Evolutionary conservation across 2,888 invertebrate species (phyloP), one percentile per base, ranked within the genome.

Genomic region (Podotricha telesiphe): DNA sequence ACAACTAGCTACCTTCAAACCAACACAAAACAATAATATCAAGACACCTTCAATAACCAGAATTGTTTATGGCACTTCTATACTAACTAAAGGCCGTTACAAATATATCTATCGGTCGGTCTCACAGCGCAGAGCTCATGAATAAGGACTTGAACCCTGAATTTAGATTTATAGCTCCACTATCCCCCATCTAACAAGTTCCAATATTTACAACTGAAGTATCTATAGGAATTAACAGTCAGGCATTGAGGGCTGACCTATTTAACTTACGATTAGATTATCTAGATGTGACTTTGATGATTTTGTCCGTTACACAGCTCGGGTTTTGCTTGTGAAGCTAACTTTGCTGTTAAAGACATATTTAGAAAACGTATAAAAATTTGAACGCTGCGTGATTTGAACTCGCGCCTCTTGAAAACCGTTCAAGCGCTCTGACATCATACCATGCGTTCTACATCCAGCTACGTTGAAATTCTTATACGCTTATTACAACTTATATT

Each of bases 161-260:
- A 59, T 59, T 59, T 59, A 59, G 59, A 50, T 66, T 48, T 58
- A 59, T 58, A 66, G 40, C 40, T 6, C 20, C 40, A 28, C 58
- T 66, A 37, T 48, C 53, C 56, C 42, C 19, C 17, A 53, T 47
- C 42, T 47, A 53, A 69, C 59, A 55, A 61, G 65, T 53, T 61
- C 61, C 68, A 69, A 70, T 72, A 74, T 73, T 72, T 73, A 72
- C 72, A 70, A 67, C 68, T 47, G 40, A 73, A 71, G 78, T 80
- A 79, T 79, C 76, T 76, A 80, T 77, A 76, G 73, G 73, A 77
- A 77, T 77, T 78, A 80, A 78, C 76, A 77, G 77, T 71, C 76
- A 71, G 68, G 61, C 65, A 64, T 69, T 74, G 73, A 76, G 74
- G 74, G 67, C 76, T 79, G 79, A 77, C 79, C 79, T 74, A 79